A percentile compares a stretch with the other conserved stretches of the same genome.
Evolutionary conservation across 2,113 vertebrate species (phyloP).

Genomic region (Loxodonta africana): DNA sequence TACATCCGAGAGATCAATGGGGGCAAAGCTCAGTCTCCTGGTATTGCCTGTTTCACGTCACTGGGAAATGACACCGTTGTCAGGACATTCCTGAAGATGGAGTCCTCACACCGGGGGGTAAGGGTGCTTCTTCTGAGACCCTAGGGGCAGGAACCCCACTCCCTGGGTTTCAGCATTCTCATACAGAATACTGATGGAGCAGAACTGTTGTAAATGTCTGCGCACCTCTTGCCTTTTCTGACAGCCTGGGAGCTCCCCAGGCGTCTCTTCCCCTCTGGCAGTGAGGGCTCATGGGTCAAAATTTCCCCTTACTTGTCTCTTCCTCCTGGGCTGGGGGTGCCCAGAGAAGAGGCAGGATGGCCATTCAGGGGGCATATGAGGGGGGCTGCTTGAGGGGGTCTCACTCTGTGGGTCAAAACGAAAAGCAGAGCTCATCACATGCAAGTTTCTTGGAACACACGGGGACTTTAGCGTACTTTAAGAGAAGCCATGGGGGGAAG

Average conservation of each 20-base stretch:
- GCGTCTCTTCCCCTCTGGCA: background rate
- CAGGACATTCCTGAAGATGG: background rate
- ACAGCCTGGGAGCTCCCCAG: background rate
- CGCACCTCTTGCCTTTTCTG: background rate
- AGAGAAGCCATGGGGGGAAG: background rate
- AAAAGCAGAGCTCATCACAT: background rate
- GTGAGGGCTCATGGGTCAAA: background rate
- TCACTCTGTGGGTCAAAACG: background rate
- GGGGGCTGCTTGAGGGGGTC: background rate
- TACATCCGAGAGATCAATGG: background rate
- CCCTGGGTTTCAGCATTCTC: background rate
- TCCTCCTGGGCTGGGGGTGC: background rate
- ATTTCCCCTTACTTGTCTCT: background rate
- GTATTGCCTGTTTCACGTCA: background rate
- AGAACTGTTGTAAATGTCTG: background rate
- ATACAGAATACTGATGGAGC: background rate
- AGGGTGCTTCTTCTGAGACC: background rate
- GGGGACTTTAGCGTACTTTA: background rate
- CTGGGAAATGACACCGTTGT: too few species aligned
- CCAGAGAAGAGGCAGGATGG: background rate
- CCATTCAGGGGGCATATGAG: background rate
- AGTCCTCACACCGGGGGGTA: background rate
- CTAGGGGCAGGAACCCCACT: background rate
- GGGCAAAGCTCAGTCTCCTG: background rate
- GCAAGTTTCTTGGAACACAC: background rate